Conservation (phyloP, 2,888 invertebrate genomes). For the Cryptocephalus moraei region DNA sequence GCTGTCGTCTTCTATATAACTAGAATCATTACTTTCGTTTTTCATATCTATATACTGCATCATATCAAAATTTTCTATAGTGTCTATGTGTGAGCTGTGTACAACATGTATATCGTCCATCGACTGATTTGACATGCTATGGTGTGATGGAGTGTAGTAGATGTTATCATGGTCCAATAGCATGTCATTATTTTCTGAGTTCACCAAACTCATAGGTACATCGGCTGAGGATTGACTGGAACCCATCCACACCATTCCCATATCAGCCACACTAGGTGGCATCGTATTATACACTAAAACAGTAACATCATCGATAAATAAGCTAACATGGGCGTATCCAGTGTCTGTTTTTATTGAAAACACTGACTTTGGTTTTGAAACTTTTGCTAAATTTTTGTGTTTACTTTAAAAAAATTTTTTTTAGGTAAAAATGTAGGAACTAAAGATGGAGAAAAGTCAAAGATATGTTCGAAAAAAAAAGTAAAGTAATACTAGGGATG, state of each 20-base stretch:
- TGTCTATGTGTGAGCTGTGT: constrained; percentile 39
- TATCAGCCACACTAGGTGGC: constrained; percentile 47
- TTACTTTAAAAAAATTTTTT: too few species aligned
- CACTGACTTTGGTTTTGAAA: too few species aligned
- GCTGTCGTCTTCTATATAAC: constrained; percentile 41
- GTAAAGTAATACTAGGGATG: too few species aligned
- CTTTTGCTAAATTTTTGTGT: too few species aligned
- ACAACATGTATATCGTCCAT: constrained; percentile 44
- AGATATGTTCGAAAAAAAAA: too few species aligned
- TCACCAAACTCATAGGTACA: constrained; percentile 38
- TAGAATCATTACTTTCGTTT: constrained; percentile 36
- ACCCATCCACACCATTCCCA: constrained; percentile 62
- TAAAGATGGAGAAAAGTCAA: too few species aligned
- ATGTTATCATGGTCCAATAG: constrained; percentile 37
- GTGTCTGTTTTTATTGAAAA: too few species aligned
- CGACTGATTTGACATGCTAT: constrained; percentile 38
- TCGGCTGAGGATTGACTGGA: constrained; percentile 42
- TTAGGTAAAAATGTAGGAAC: too few species aligned
- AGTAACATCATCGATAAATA: background rate
- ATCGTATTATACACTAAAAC: constrained; percentile 38
- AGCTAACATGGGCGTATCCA: too few species aligned
- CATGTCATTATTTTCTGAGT: constrained; percentile 34
- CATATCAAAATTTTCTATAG: constrained; percentile 37
- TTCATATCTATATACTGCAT: constrained; percentile 36
- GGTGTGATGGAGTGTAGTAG: constrained; percentile 38